phyloP scores from a whole-genome alignment of 2,113 vertebrate genomes.

The Thamnaconus septentrionalis region DNA sequence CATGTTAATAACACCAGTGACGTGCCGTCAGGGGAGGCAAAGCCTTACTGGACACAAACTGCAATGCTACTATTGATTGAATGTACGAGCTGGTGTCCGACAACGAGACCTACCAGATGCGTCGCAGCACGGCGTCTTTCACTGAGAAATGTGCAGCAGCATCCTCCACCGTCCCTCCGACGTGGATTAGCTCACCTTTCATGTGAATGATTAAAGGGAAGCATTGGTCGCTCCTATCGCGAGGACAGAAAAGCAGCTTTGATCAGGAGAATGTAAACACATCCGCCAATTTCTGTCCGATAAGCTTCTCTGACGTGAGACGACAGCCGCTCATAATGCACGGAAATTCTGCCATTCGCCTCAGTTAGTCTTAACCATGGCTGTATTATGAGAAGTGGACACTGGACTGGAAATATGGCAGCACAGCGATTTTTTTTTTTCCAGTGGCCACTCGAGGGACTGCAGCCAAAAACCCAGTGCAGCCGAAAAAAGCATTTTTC shows the following conservation, averaged over 20 bases:
- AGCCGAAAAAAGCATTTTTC: too few species aligned
- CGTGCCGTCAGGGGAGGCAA: too few species aligned
- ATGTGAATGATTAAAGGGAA: constrained; percentile 2
- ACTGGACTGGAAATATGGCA: too few species aligned
- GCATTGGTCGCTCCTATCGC: too few species aligned
- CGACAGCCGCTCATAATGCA: constrained; percentile 11
- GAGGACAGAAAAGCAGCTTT: too few species aligned
- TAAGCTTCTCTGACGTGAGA: not conserved
- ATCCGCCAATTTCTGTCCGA: not conserved
- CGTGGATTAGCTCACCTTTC: not conserved
- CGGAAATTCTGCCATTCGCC: not conserved
- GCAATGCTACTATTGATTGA: too few species aligned
- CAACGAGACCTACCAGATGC: constrained; percentile 92
- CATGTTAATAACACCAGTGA: too few species aligned
- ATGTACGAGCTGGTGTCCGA: constrained; percentile 94
- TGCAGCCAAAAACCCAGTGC: too few species aligned
- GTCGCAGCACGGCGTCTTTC: not conserved
- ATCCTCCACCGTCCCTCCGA: not conserved
- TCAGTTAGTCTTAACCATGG: not conserved
- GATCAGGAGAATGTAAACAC: not conserved
- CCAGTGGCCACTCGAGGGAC: too few species aligned
- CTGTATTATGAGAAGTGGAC: too few species aligned
- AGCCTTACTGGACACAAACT: too few species aligned
- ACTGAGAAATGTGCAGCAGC: not conserved
- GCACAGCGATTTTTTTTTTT: too few species aligned